Conservation (phyloP, 1,140 invertebrate genomes). For the Drosophila arawakana region DNA sequence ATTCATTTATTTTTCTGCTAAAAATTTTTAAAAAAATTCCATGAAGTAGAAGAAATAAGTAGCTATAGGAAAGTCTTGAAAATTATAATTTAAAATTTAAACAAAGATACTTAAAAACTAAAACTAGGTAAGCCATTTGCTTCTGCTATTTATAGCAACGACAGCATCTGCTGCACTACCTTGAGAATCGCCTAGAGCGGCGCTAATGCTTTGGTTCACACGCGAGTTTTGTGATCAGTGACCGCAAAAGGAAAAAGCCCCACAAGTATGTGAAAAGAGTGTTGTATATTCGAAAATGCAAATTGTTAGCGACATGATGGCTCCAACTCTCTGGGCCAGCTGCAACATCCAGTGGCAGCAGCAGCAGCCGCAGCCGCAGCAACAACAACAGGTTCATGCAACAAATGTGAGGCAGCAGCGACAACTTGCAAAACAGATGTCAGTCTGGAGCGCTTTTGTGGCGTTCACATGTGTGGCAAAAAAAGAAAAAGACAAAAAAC, state of each 20-base stretch:
- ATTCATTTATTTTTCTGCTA: too few species aligned
- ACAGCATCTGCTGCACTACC: not conserved
- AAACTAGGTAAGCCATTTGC: not conserved
- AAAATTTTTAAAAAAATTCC: too few species aligned
- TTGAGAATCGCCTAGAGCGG: constrained; percentile 27
- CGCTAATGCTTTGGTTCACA: constrained; percentile 57
- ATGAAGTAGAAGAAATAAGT: too few species aligned
- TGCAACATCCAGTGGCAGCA: constrained; percentile 48
- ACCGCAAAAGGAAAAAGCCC: constrained; percentile 71
- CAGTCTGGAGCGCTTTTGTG: constrained; percentile 39
- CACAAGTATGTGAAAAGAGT: constrained; percentile 53
- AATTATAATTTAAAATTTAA: too few species aligned
- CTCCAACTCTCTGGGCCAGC: constrained; percentile 62
- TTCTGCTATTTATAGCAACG: not conserved
- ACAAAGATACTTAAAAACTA: not conserved
- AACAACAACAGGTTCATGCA: constrained; percentile 57
- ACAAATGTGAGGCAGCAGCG: constrained; percentile 39
- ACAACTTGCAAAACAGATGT: constrained; percentile 68
- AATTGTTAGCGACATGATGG: constrained; percentile 54
- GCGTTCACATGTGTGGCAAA: constrained; percentile 51
- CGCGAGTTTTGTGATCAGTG: constrained; percentile 24
- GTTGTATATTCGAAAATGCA: constrained; percentile 36
- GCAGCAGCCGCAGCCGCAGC: constrained; percentile 27
- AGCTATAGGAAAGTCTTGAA: not conserved
- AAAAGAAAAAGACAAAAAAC: constrained; percentile 5